Percentiles rank a stretch among this genome's conserved stretches.
Evolutionary conservation across 1,140 invertebrate genomes (phyloP).

Genomic region (Acromyrmex echinatior): DNA sequence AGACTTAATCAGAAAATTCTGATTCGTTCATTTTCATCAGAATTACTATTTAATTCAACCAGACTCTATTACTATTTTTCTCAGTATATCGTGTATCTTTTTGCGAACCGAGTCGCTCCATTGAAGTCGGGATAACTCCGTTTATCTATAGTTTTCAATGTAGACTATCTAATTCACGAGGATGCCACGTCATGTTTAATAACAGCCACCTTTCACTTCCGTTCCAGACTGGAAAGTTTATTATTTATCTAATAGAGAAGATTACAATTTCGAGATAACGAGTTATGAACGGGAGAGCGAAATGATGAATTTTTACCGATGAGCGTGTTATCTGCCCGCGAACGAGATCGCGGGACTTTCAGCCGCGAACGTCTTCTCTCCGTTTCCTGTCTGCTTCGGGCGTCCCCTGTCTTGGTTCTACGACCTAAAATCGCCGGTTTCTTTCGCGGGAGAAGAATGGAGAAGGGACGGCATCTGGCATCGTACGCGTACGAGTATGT

Average conservation of each 20-base stretch:
- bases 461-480: constrained; percentile 64
- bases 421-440: constrained; percentile 61
- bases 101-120: neutral
- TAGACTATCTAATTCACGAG: neutral
- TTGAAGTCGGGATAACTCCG: constrained; percentile 4
- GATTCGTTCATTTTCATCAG: no score
- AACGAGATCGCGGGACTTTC: constrained; percentile 16
- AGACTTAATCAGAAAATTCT: no score
- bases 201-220: constrained; percentile 36
- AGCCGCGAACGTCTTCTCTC: neutral
- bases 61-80: no score
- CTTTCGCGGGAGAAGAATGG: constrained; percentile 48
- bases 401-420: constrained; percentile 39
- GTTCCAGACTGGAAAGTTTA: constrained; percentile 1
- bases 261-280: neutral
- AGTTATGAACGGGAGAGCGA: neutral
- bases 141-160: constrained; percentile 29
- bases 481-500: constrained; percentile 73
- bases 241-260: neutral
- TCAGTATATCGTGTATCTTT: neutral
- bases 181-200: neutral
- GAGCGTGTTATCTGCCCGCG: constrained; percentile 3
- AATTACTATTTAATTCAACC: no score
- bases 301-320: neutral
- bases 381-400: constrained; percentile 25